Base-by-base conservation (phyloP, 2,888 invertebrate genomes). In the Phengaris alcon region DNA sequence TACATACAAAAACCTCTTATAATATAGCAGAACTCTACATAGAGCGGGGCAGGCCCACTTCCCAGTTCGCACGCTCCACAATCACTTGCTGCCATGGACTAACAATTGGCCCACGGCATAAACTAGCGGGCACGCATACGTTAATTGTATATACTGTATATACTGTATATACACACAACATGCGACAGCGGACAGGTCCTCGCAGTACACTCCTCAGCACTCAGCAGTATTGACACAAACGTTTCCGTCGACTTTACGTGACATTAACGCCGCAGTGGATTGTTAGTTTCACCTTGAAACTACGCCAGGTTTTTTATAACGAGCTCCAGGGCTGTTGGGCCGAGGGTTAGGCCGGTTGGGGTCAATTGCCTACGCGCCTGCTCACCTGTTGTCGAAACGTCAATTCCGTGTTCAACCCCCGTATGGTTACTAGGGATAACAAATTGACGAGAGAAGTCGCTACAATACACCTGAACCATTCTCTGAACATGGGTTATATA, bases 281-380 rank as follows among this genome's bases (percentile, higher is more conserved):
- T 12, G 51, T 15, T 70, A 54, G 52, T 4, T 52, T 48, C 8
- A 72, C 54, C 72, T 72, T 72, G 72, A 72, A 52, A 54, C 54
- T 72, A 12, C 35, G 72, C 72, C 72, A 54, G 22, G n/a, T 54
- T 54, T 72, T 52, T 52, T 12, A 54, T 52, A 54, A 52, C 22
- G 15, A 46, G 35, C 72, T 15, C 10, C 13, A 35, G 51, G 15
- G 51, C 70, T 15, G 70, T n/a, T 15, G 9, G 15, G 35, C 35
- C 35, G 35, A 35, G 2, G 35, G 35, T 57, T 57, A 57, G n/a
- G 22, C 22, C 22, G 22, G 22, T 4, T 35, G 35, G 35, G 35
- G 35, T 57, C 22, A 22, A 22, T 22, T 57, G 57, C 7, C 15
- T 9, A 22, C 4, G 15, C 15, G 8, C 57, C 57, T 15, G 57